Base-by-base conservation (phyloP, 2,797 vertebrate species). In the Rhynchotus rufescens region DNA sequence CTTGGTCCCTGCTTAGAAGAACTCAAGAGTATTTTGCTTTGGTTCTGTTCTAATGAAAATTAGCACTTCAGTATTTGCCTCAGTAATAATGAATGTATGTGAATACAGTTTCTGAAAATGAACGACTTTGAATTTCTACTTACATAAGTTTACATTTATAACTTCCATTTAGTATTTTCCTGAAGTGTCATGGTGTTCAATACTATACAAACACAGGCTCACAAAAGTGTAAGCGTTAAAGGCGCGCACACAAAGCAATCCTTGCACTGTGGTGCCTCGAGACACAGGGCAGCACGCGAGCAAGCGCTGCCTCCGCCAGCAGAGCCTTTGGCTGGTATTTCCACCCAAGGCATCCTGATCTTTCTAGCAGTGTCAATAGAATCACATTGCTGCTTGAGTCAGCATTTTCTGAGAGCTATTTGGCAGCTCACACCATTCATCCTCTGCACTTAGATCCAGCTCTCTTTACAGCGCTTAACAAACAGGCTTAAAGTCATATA, bases 311-410 rank as follows among this genome's bases (percentile, higher is more conserved):
- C 88, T 68, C 19, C 76, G 66, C 34, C 54, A 65, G 74, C 52
- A 0, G 22, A 69, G 79, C 49, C 81, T 94, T 54, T 93, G 92
- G 93, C 96, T 96, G 95, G 12, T 95, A 90, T 94, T 95, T 95
- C 65, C 91, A 88, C 6, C 38, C 86, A 75, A 92, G 86, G 69
- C 85, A 93, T 92, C 91, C 90, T 96, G 96, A 96, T 96, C 95
- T 90, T 96, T 96, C 95, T 89, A 84, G 96, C 87, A 92, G 95
- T 86, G 95, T 94, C 96, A 94, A 76, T 65, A 84, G 95, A 93
- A 86, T 96, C 95, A 76, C 89, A 92, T 92, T 95, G 95, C 95
- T 92, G 92, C 93, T 76, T 13, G 30, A 94, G 88, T 95, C 92
- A 95, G 91, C 94, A 45, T 92, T 95, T 96, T 91, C 77, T 88